Percentiles rank a stretch among this genome's conserved stretches.
Conservation (phyloP, 64 coral and sea anemone species). For the Montipora sp. region DNA sequence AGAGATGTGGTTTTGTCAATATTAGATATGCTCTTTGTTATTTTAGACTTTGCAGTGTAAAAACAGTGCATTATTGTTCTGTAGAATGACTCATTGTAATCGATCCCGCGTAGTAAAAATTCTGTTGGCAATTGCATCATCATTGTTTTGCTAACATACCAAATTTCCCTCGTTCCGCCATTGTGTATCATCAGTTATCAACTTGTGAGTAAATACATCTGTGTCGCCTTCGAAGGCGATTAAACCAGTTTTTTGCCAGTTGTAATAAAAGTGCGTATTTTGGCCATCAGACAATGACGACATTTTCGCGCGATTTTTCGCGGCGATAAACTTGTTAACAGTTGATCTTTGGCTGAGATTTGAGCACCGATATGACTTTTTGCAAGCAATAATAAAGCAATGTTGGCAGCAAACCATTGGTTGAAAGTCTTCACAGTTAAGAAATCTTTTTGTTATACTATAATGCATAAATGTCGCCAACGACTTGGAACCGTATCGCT, state of each 20-base stretch:
- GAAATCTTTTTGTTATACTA: too few relatives aligned
- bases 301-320: constrained; percentile 3
- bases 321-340: neutral
- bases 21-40: neutral
- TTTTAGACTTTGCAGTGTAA: neutral
- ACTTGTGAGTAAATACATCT: neutral
- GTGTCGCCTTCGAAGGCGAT: neutral
- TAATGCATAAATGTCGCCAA: too few relatives aligned
- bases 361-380: neutral
- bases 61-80: constrained; percentile 2
- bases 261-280: neutral
- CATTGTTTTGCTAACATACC: neutral
- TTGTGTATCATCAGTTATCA: neutral
- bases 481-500: too few relatives aligned
- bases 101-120: neutral
- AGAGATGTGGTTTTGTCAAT: neutral
- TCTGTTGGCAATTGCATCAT: neutral
- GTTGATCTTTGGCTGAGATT: neutral
- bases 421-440: too few relatives aligned
- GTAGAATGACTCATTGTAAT: constrained; percentile 4
- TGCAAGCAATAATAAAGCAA: neutral
- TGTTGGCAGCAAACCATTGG: too few relatives aligned
- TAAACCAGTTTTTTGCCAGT: neutral
- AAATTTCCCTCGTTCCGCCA: neutral
- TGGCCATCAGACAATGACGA: neutral